Evolutionary conservation across 1,140 invertebrate species (phyloP).

Genomic region (Arion vulgaris): DNA sequence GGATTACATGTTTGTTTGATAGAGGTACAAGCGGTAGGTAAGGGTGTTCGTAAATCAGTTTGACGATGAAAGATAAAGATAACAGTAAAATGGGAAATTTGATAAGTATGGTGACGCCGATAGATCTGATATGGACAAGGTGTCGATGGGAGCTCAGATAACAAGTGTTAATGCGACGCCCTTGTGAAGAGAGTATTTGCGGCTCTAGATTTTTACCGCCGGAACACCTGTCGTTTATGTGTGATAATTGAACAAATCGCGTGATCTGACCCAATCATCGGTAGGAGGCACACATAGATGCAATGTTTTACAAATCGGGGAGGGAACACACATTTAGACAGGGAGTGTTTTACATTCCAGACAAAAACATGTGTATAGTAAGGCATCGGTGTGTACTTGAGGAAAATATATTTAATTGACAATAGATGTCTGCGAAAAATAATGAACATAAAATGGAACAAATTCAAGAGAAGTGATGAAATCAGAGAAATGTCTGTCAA

Average conservation of each 20-base stretch:
- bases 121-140: background rate
- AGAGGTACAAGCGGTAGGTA: conserved; percentile 4
- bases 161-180: conserved; percentile 6
- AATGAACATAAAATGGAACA: too few species aligned
- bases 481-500: too few species aligned
- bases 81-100: background rate
- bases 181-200: background rate
- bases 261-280: background rate
- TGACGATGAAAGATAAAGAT: conserved; percentile 4
- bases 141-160: background rate
- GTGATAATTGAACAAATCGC: conserved; percentile 6
- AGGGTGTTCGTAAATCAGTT: background rate
- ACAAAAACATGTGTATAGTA: too few species aligned
- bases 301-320: too few species aligned
- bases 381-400: too few species aligned
- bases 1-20: background rate
- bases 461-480: too few species aligned
- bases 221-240: background rate
- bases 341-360: background rate
- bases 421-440: too few species aligned
- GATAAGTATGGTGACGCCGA: background rate
- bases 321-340: background rate
- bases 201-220: background rate
- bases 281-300: background rate
- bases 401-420: too few species aligned